Conservation (phyloP, 2,113 vertebrate genomes). For the Gallinago paraguaiae region DNA sequence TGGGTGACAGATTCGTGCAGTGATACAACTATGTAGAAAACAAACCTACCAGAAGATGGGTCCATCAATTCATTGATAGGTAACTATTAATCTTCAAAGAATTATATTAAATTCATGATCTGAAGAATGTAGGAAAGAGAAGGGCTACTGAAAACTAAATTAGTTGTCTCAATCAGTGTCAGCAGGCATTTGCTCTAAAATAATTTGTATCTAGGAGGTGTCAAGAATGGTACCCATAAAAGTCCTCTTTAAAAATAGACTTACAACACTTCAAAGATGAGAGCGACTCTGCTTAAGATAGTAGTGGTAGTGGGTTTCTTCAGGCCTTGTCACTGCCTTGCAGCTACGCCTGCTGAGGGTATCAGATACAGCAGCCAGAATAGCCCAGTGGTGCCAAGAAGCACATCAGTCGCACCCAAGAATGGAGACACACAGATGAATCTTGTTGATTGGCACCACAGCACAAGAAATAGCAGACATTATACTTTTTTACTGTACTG, state of each 20-base stretch:
- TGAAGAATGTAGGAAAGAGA: background rate
- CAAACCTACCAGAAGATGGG: background rate
- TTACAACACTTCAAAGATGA: background rate
- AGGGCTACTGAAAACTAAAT: background rate
- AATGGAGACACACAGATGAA: background rate
- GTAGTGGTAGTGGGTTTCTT: background rate
- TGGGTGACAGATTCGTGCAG: background rate
- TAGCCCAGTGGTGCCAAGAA: background rate
- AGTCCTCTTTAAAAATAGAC: background rate
- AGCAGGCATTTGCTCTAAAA: background rate
- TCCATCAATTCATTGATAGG: background rate
- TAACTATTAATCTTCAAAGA: background rate
- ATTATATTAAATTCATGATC: background rate
- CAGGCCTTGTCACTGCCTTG: background rate
- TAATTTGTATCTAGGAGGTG: background rate
- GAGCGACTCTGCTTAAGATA: background rate
- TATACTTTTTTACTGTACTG: background rate
- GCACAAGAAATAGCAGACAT: background rate
- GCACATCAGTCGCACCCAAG: background rate
- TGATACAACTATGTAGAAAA: background rate
- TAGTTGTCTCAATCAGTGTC: background rate
- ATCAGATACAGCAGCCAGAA: background rate
- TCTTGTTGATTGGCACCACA: background rate
- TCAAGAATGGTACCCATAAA: background rate
- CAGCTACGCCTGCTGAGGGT: background rate